Percentiles rank a stretch among this genome's conserved stretches.
Evolutionary conservation across 2,797 vertebrate species (phyloP).

Genomic region (Brachymystax lenok): DNA sequence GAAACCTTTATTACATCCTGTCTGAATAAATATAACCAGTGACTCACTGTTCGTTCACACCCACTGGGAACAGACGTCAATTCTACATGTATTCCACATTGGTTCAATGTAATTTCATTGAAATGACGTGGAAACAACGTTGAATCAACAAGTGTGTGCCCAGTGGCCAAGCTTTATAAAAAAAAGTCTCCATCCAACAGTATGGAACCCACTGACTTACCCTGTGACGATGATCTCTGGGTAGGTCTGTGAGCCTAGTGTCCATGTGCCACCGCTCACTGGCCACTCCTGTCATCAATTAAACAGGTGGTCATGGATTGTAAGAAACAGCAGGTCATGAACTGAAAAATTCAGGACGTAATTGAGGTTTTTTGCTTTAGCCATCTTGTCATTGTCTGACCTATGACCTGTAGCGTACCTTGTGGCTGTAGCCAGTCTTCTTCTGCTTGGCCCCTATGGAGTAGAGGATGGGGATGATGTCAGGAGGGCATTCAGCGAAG

Average conservation of each 20-base stretch:
- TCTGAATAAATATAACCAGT: not conserved
- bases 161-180: no score
- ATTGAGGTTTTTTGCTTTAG: not conserved
- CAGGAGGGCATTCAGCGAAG: constrained; percentile 94
- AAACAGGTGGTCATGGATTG: not conserved
- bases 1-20: not conserved
- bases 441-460: constrained; percentile 97
- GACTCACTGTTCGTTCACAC: not conserved
- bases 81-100: no score
- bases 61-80: not conserved
- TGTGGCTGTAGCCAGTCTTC: constrained; percentile 96
- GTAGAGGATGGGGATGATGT: constrained; percentile 95
- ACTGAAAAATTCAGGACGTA: not conserved
- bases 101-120: no score
- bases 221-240: constrained; percentile 98
- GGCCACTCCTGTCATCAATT: constrained; percentile 89
- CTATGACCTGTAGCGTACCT: constrained; percentile 74
- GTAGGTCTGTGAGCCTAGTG: constrained; percentile 90
- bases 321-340: not conserved
- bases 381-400: not conserved
- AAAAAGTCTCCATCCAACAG: no score
- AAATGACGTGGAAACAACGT: not conserved
- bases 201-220: constrained; percentile 71
- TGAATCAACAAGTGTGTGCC: not conserved
- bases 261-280: constrained; percentile 92